A percentile compares a stretch with the other conserved stretches of the same genome.
phyloP scores from a whole-genome alignment of 2,888 invertebrate species.

The Lutraria lutraria region DNA sequence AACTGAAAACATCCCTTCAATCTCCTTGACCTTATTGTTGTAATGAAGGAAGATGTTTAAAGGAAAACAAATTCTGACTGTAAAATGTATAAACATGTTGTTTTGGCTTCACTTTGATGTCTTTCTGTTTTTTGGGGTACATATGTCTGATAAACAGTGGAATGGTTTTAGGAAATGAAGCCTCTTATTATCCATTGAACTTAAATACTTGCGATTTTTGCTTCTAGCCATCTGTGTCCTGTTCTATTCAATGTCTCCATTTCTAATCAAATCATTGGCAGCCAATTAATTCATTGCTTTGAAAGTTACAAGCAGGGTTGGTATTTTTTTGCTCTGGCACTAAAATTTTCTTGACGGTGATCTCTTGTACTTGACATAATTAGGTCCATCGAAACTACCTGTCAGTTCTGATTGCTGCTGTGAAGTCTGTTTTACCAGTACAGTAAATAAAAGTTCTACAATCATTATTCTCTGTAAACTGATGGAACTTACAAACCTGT shows the following conservation, averaged over 20 bases:
- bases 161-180: conserved; percentile 12
- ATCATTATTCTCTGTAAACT: neutral
- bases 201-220: conserved; percentile 10
- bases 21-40: neutral
- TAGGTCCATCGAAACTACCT: no score
- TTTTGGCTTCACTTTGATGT: conserved; percentile 2
- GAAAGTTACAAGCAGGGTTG: neutral
- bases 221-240: neutral
- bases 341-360: neutral
- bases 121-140: neutral
- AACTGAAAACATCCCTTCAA: neutral
- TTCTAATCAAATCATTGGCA: neutral
- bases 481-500: neutral
- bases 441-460: neutral
- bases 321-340: neutral
- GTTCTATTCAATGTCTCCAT: neutral
- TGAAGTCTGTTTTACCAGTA: no score
- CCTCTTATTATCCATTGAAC: conserved; percentile 4
- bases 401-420: no score
- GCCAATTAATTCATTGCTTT: neutral
- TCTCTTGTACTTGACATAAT: no score
- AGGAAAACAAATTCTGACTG: neutral
- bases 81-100: neutral
- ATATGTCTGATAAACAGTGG: neutral
- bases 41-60: neutral